A percentile compares a stretch with the other conserved stretches of the same genome.
These are phyloP conservation scores for Pseudococcus longispinus DNA, from an alignment of 2,888 invertebrate species.

Conservation along the genomic window DNA sequence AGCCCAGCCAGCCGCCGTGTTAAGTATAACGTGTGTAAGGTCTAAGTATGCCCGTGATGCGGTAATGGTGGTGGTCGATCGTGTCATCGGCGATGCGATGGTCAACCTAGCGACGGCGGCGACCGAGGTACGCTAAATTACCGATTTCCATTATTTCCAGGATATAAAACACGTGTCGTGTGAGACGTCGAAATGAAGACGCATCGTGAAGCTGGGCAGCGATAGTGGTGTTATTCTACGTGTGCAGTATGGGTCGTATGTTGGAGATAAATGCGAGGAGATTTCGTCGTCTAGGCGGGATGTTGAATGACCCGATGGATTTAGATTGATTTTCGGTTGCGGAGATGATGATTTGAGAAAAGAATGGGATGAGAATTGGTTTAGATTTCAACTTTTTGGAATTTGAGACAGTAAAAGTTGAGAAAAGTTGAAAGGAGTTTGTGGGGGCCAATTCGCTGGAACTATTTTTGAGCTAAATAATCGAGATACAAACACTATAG, in stretches of 20 bases:
- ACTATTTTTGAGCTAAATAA: no score
- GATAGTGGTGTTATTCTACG: neutral
- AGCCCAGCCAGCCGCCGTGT: neutral
- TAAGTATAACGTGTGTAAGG: neutral
- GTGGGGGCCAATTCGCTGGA: no score
- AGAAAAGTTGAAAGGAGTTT: no score
- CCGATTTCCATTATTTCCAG: constrained; percentile 35
- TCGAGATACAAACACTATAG: no score
- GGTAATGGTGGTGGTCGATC: neutral
- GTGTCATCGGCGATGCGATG: neutral
- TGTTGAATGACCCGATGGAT: no score
- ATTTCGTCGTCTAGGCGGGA: neutral
- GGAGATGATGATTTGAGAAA: no score
- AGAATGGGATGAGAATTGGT: no score
- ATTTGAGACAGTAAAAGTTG: no score
- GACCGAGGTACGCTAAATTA: neutral
- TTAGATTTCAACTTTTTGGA: no score
- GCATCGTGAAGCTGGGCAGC: neutral
- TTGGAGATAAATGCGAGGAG: neutral
- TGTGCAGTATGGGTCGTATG: neutral
- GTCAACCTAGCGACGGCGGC: neutral
- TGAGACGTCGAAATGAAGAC: constrained; percentile 28
- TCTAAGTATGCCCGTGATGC: neutral
- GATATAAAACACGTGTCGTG: constrained; percentile 32
- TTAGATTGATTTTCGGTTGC: no score